Conservation (phyloP, 2,888 invertebrate genomes). For the Pasiphila rectangulata region DNA sequence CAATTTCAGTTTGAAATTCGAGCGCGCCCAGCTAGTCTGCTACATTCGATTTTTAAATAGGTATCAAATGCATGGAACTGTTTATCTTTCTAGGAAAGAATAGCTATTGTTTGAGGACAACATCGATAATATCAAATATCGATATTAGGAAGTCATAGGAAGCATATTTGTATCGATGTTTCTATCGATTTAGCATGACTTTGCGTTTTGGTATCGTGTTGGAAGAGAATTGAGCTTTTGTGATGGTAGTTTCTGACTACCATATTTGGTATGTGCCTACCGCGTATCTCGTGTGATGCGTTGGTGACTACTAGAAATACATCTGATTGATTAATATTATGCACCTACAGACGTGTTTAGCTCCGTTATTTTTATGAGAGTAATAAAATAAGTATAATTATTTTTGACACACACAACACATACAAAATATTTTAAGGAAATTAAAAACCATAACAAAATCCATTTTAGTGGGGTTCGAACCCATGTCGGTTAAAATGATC, state of each 20-base stretch:
- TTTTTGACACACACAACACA: too few species aligned
- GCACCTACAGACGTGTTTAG: too few species aligned
- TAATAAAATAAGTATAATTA: too few species aligned
- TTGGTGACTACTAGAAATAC: too few species aligned
- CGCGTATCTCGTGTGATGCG: too few species aligned
- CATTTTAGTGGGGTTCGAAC: too few species aligned
- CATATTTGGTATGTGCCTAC: too few species aligned
- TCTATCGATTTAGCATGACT: conserved; percentile 56
- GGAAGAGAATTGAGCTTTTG: conserved; percentile 7
- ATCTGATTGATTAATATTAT: not conserved
- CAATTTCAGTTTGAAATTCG: conserved; percentile 59
- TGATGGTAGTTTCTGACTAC: conserved; percentile 4
- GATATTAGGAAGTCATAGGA: conserved; percentile 48
- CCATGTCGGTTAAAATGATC: too few species aligned
- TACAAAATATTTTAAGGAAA: too few species aligned
- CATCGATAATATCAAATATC: conserved; percentile 57
- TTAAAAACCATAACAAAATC: too few species aligned
- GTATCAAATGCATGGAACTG: conserved; percentile 49
- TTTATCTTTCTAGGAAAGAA: conserved; percentile 66
- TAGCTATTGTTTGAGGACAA: conserved; percentile 75
- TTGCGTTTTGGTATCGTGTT: conserved; percentile 43
- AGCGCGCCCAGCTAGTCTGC: conserved; percentile 63
- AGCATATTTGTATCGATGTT: conserved; percentile 50
- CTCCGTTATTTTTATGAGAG: too few species aligned
- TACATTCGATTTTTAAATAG: conserved; percentile 60